Evolutionary conservation across 1,140 invertebrate genomes (phyloP).

Genomic region (Anastatus disparis): DNA sequence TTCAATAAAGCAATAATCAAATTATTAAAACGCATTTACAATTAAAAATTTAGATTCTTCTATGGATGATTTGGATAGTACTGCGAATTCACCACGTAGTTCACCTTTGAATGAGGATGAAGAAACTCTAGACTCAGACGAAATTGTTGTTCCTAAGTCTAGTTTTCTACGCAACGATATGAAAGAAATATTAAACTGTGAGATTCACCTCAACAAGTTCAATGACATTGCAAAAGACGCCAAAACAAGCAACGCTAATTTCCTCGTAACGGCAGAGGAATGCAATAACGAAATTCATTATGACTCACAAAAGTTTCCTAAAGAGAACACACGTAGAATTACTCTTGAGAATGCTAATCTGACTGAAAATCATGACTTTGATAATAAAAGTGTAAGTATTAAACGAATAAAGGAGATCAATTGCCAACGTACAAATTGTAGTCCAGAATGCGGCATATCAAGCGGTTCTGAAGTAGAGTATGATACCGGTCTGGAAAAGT

Average conservation of each 20-base stretch:
- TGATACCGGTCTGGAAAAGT: conserved; percentile 58
- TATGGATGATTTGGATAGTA: conserved; percentile 57
- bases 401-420: conserved; percentile 69
- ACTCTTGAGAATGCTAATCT: conserved; percentile 63
- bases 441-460: conserved; percentile 43
- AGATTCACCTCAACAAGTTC: conserved; percentile 49
- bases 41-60: conserved; percentile 52
- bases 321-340: conserved; percentile 58
- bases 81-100: conserved; percentile 56
- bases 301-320: conserved; percentile 75
- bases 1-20: conserved; percentile 6
- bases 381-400: conserved; percentile 60
- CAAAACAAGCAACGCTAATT: conserved; percentile 75
- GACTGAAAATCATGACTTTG: conserved; percentile 64
- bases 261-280: conserved; percentile 68
- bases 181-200: conserved; percentile 44
- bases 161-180: conserved; percentile 60
- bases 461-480: conserved; percentile 58
- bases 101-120: conserved; percentile 58
- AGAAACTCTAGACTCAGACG: conserved; percentile 58
- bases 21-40: no score
- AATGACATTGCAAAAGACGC: conserved; percentile 74
- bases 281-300: conserved; percentile 70
- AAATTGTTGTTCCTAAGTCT: conserved; percentile 54
- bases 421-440: conserved; percentile 57